phyloP scores from a whole-genome alignment of 1,140 invertebrate genomes.

The Hyles vespertilio region DNA sequence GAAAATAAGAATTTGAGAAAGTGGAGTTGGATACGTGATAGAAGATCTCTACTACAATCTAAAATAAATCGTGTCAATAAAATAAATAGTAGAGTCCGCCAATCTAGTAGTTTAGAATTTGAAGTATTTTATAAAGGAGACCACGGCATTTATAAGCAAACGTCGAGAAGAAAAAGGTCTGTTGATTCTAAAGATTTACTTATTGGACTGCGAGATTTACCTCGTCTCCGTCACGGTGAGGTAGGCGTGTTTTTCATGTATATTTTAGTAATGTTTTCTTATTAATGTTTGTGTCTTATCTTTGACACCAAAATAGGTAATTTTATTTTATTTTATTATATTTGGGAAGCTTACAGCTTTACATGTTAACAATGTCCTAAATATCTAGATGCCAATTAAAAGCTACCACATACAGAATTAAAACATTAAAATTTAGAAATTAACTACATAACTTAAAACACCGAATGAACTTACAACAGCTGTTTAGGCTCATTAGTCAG shows the following conservation, averaged over 20 bases:
- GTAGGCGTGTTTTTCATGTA: not conserved
- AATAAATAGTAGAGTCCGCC: constrained; percentile 8
- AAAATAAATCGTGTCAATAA: constrained; percentile 1
- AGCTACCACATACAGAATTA: too few species aligned
- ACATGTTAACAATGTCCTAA: too few species aligned
- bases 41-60: constrained; percentile 16
- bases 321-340: too few species aligned
- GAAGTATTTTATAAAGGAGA: constrained; percentile 29
- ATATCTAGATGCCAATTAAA: too few species aligned
- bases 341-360: too few species aligned
- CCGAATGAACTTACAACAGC: too few species aligned
- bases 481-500: too few species aligned
- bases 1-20: constrained; percentile 4
- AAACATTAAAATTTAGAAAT: too few species aligned
- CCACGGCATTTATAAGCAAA: constrained; percentile 32
- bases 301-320: too few species aligned
- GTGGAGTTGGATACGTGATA: constrained; percentile 39
- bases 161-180: constrained; percentile 23
- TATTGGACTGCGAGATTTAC: constrained; percentile 22
- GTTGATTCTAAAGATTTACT: constrained; percentile 12
- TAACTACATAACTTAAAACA: too few species aligned
- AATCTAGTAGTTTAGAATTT: constrained; percentile 17
- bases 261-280: too few species aligned
- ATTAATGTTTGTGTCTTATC: too few species aligned
- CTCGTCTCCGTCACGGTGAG: not conserved